These are phyloP conservation scores for Neoitamus cyanurus DNA, from an alignment of 2,888 invertebrate species.

Conservation along the genomic window DNA sequence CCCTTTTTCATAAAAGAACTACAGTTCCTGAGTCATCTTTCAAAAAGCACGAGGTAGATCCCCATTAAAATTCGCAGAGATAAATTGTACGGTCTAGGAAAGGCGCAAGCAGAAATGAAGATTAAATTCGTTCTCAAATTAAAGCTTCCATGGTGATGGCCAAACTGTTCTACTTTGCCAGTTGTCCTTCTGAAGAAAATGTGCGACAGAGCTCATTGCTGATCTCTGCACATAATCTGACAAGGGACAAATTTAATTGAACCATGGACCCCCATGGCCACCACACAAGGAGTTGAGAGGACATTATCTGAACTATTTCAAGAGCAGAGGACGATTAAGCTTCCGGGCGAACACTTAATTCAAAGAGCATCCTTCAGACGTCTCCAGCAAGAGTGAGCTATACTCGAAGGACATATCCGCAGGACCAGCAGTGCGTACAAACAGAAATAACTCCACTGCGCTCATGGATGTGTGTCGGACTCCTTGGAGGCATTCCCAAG, in stretches of 20 bases:
- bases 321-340: neutral
- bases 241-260: conserved; percentile 5
- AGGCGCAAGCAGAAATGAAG: neutral
- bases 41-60: neutral
- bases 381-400: neutral
- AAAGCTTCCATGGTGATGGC: neutral
- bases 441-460: neutral
- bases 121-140: neutral
- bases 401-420: neutral
- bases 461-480: neutral
- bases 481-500: neutral
- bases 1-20: neutral
- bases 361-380: neutral
- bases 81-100: neutral
- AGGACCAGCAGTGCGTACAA: neutral
- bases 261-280: neutral
- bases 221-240: neutral
- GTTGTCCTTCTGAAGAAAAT: neutral
- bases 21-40: neutral
- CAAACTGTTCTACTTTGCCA: neutral
- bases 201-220: neutral
- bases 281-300: neutral
- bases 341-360: neutral
- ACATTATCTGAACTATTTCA: conserved; percentile 1
- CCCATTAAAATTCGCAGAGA: neutral